Evolutionary conservation across 2,797 vertebrate species (phyloP), one percentile per base, ranked within the genome.

Genomic region (Ataeniobius toweri): DNA sequence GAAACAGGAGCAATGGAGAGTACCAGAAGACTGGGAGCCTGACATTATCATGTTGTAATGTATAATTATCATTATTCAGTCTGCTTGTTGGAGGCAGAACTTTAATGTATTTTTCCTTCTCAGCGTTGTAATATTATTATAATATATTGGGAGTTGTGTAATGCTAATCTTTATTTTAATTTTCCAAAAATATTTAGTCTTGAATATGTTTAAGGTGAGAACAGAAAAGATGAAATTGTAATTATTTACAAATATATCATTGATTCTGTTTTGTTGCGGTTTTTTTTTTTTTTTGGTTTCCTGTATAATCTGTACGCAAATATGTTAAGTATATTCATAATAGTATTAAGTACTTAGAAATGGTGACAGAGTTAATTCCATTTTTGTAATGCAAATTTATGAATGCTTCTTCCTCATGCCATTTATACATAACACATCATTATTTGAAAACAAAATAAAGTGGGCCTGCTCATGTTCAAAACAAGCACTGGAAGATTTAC

Each of bases 31-130:
- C 86, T 74, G 67, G 59, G 85, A 78, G 80, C 83, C 85, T 82
- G 58, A 56, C 85, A 80, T 91, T 85, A 85, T 88, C 85, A 85
- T 89, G 87, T 91, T 89, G 90, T 86, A 89, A 92, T 90, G 83
- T 92, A 85, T 91, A 90, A 89, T 89, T 88, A 92, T 90, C 86
- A 86, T 90, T 73, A 86, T 89, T 85, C 82, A 69, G 70, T 90
- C 78, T 86, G 86, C 70, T 88, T 91, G 85, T 86, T 85, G 72
- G 22, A 69, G 75, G 82, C 83, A 79, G 72, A 88, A 83, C 83
- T 83, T 87, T 85, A 65, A 87, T 75, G 84, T 89, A 68, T 89
- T 90, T 89, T 86, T 63, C 70, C 70, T 91, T 91, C 74, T 87
- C 88, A 81, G 72, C 85, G 78, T 71, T 28, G 46, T 24, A 55